Percentiles rank a stretch among this genome's conserved stretches.
phyloP scores from a whole-genome alignment of 2,113 vertebrate genomes.

The Aptenodytes patagonicus region DNA sequence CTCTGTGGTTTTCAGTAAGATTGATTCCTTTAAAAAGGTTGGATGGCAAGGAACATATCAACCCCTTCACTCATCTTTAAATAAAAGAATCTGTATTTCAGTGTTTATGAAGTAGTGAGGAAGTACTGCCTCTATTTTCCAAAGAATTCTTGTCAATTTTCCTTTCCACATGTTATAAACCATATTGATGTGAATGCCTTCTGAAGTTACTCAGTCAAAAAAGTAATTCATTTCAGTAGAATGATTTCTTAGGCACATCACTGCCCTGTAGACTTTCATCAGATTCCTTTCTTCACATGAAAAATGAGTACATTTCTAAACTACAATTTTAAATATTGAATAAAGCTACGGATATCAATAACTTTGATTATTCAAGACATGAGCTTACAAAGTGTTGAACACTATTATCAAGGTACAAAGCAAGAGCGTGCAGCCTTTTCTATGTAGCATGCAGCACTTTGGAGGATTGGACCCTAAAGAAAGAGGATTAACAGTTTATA shows the following conservation, averaged over 20 bases:
- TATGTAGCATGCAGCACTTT: neutral
- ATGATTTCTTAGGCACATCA: slow-evolving; percentile 56
- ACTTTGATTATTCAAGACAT: slow-evolving; percentile 49
- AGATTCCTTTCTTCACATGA: slow-evolving; percentile 54
- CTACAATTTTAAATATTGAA: slow-evolving; percentile 65
- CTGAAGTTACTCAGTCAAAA: slow-evolving; percentile 63
- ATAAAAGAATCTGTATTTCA: slow-evolving; percentile 43
- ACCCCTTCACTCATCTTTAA: slow-evolving; percentile 54
- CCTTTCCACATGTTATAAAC: slow-evolving; percentile 49
- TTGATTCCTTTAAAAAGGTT: slow-evolving; percentile 51
- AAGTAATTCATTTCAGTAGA: slow-evolving; percentile 63
- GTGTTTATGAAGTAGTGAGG: slow-evolving; percentile 58
- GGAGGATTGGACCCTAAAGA: neutral
- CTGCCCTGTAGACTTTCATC: slow-evolving; percentile 43
- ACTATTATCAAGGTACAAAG: neutral
- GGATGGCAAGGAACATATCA: slow-evolving; percentile 44
- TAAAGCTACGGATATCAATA: slow-evolving; percentile 47
- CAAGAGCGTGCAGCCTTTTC: neutral
- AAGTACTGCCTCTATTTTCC: slow-evolving; percentile 56
- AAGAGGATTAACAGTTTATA: neutral
- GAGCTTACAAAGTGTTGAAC: slow-evolving; percentile 4
- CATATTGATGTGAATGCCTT: slow-evolving; percentile 51
- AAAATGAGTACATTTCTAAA: slow-evolving; percentile 52
- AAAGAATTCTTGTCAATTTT: slow-evolving; percentile 59
- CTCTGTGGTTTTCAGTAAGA: slow-evolving; percentile 44